Percentiles rank a stretch among this genome's conserved stretches.
phyloP scores from a whole-genome alignment of 2,888 invertebrate species.

The Serripes groenlandicus region DNA sequence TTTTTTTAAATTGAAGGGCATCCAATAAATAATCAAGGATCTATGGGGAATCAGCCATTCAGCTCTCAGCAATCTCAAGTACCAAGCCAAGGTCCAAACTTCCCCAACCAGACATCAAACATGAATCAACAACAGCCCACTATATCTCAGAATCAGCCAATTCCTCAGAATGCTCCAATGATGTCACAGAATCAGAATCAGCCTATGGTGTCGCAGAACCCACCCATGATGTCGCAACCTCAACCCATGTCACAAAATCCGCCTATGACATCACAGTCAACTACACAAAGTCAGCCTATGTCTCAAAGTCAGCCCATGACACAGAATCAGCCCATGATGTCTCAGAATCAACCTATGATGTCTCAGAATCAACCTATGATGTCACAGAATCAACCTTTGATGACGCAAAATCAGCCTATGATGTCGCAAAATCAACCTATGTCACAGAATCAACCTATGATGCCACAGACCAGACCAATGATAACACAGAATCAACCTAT shows the following conservation, averaged over 20 bases:
- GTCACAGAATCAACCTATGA: constrained; percentile 69
- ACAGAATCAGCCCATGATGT: constrained; percentile 68
- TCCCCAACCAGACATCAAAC: constrained; percentile 67
- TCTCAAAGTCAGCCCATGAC: constrained; percentile 70
- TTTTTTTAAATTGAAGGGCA: constrained; percentile 64
- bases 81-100: constrained; percentile 48
- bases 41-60: constrained; percentile 55
- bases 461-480: constrained; percentile 71
- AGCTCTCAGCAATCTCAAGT: constrained; percentile 55
- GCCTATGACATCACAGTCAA: constrained; percentile 72
- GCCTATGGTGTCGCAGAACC: constrained; percentile 69
- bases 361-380: constrained; percentile 71
- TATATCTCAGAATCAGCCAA: constrained; percentile 71
- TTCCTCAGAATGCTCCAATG: constrained; percentile 67
- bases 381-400: constrained; percentile 71
- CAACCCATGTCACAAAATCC: constrained; percentile 65
- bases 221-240: constrained; percentile 73
- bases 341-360: constrained; percentile 63
- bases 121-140: constrained; percentile 73
- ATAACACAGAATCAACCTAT: constrained; percentile 64
- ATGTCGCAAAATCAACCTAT: constrained; percentile 73
- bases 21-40: constrained; percentile 45
- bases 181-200: constrained; percentile 66
- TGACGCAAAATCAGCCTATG: constrained; percentile 73
- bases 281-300: constrained; percentile 72